Conservation (phyloP, 2,797 vertebrate genomes). For the Salarias fasciatus region DNA sequence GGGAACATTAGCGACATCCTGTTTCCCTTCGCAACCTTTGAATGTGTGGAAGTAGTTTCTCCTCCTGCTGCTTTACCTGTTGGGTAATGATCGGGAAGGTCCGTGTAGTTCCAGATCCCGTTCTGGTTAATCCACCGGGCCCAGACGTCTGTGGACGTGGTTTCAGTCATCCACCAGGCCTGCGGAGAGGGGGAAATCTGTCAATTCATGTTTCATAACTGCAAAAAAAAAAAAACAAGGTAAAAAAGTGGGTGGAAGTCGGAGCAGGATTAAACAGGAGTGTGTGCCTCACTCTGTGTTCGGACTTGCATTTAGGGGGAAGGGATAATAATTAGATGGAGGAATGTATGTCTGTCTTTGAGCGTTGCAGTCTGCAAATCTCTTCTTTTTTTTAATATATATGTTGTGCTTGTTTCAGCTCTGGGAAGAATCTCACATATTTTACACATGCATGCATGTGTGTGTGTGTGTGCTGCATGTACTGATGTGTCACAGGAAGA, state of each 20-base stretch:
- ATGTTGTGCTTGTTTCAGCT: background rate
- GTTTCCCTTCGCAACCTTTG: too few species aligned
- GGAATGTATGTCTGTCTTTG: constrained; percentile 15
- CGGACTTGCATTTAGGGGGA: constrained; percentile 5
- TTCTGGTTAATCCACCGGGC: constrained; percentile 22
- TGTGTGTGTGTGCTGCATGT: background rate
- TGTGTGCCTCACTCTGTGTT: constrained; percentile 8
- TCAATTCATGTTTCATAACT: background rate
- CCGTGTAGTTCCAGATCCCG: constrained; percentile 68
- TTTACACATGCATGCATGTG: constrained; percentile 22
- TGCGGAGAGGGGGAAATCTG: constrained; percentile 22
- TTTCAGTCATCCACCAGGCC: constrained; percentile 78
- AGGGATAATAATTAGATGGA: background rate
- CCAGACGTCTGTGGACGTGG: constrained; percentile 74
- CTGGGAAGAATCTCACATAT: constrained; percentile 30
- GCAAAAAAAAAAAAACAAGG: too few species aligned
- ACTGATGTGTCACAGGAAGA: background rate
- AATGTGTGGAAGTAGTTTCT: too few species aligned
- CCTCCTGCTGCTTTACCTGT: constrained; percentile 54
- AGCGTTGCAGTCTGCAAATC: constrained; percentile 13
- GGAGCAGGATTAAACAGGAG: background rate
- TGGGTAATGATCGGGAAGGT: constrained; percentile 54
- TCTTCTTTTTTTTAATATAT: background rate
- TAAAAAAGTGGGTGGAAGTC: background rate
- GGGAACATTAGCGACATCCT: too few species aligned